A percentile compares a stretch with the other conserved stretches of the same genome.
These are phyloP conservation scores for Metellina segmentata DNA, from an alignment of 2,888 invertebrate genomes.

Conservation along the genomic window DNA sequence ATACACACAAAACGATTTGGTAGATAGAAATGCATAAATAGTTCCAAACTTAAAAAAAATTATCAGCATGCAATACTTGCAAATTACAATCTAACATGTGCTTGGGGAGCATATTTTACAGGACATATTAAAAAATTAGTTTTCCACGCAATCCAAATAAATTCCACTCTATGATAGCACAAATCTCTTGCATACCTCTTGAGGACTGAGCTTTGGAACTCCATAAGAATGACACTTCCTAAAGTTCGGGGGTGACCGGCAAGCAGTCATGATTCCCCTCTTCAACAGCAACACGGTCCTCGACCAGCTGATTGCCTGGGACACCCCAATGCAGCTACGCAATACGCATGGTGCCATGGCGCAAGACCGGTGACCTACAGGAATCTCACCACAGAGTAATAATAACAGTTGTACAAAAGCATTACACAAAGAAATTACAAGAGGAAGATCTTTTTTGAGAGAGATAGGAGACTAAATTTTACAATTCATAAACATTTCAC, in stretches of 20 bases:
- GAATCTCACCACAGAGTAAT: background rate
- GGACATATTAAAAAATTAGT: background rate
- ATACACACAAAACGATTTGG: background rate
- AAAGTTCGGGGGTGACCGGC: constrained; percentile 66
- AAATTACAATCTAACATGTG: background rate
- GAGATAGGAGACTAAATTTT: background rate
- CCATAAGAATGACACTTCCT: constrained; percentile 74
- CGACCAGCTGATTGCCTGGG: constrained; percentile 76
- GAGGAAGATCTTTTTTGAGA: background rate
- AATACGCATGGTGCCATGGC: constrained; percentile 75
- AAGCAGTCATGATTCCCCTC: constrained; percentile 63
- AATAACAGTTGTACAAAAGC: background rate
- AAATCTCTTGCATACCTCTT: constrained; percentile 65
- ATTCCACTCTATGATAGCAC: background rate
- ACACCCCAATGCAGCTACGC: constrained; percentile 74
- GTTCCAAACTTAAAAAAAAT: background rate
- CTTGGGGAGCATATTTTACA: background rate
- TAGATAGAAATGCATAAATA: background rate
- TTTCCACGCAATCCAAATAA: background rate
- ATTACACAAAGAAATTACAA: background rate
- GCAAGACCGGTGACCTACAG: constrained; percentile 74
- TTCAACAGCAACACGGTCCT: constrained; percentile 63
- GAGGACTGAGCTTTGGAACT: constrained; percentile 74
- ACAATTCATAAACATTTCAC: constrained; percentile 14
- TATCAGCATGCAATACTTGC: background rate